Conservation (phyloP, 2,797 vertebrate species). For the Alectoris magna region DNA sequence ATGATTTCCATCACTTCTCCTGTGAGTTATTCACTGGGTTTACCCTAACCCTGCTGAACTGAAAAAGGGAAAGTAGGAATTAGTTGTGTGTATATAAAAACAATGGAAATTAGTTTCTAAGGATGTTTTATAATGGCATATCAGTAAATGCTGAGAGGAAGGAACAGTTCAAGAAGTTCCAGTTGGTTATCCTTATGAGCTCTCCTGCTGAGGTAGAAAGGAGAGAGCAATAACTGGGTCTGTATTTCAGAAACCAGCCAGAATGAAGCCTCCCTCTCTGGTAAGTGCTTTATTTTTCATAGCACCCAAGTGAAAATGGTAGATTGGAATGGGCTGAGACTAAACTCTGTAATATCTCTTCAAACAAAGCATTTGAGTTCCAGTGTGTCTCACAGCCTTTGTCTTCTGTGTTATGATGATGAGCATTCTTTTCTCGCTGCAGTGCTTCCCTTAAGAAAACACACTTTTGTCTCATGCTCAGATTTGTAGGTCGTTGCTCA, state of each 20-base stretch:
- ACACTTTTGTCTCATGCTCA: background rate
- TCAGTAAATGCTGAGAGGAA: background rate
- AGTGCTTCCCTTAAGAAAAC: conserved; percentile 24
- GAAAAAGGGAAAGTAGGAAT: background rate
- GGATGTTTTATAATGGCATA: background rate
- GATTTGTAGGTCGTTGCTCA: background rate
- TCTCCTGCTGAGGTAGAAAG: background rate
- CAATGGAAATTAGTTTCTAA: background rate
- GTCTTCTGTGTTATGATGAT: background rate
- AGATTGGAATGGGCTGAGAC: background rate
- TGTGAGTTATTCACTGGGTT: background rate
- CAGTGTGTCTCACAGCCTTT: background rate
- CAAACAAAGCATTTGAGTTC: background rate
- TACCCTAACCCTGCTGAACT: background rate
- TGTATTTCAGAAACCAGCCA: background rate
- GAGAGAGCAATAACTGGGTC: background rate
- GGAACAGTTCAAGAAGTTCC: background rate
- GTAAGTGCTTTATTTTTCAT: background rate
- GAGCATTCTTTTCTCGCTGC: conserved; percentile 15
- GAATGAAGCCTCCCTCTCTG: too few species aligned
- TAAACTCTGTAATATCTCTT: background rate
- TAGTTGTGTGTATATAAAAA: background rate
- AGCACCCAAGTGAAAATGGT: background rate
- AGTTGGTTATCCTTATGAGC: background rate
- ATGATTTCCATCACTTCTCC: background rate